Conservation (phyloP, 2,888 invertebrate species). For the Noctua janthe region DNA sequence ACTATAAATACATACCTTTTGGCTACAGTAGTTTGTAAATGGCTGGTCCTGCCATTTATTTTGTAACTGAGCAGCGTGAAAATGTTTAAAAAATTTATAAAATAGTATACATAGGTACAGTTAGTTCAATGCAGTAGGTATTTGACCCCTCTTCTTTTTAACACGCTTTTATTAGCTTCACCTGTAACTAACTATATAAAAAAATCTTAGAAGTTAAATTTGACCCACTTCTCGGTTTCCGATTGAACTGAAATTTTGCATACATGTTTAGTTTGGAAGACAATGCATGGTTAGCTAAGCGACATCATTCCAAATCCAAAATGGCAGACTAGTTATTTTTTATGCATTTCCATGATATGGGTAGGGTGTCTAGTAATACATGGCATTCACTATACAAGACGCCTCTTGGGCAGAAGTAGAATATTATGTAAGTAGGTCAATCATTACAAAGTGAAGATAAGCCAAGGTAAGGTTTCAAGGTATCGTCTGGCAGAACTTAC, state of each 20-base stretch:
- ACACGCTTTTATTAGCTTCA: too few relatives aligned
- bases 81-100: conserved; percentile 39
- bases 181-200: too few relatives aligned
- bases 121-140: background rate
- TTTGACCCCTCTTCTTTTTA: background rate
- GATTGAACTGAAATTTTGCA: too few relatives aligned
- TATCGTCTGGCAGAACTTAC: conserved; percentile 89
- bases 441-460: background rate
- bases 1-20: conserved; percentile 78
- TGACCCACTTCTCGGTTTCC: too few relatives aligned
- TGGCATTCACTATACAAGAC: background rate
- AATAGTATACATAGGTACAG: background rate
- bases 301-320: too few relatives aligned
- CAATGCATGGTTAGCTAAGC: too few relatives aligned
- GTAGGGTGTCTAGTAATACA: background rate
- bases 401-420: background rate
- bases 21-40: conserved; percentile 85
- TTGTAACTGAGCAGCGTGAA: conserved; percentile 87
- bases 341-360: too few relatives aligned
- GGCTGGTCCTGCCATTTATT: conserved; percentile 88
- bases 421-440: background rate
- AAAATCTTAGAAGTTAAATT: too few relatives aligned
- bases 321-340: too few relatives aligned
- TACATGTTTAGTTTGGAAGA: too few relatives aligned
- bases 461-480: background rate